Evolutionary conservation across 2,797 vertebrate species (phyloP), one percentile per base, ranked within the genome.

Genomic region (Nannoperca obscura): DNA sequence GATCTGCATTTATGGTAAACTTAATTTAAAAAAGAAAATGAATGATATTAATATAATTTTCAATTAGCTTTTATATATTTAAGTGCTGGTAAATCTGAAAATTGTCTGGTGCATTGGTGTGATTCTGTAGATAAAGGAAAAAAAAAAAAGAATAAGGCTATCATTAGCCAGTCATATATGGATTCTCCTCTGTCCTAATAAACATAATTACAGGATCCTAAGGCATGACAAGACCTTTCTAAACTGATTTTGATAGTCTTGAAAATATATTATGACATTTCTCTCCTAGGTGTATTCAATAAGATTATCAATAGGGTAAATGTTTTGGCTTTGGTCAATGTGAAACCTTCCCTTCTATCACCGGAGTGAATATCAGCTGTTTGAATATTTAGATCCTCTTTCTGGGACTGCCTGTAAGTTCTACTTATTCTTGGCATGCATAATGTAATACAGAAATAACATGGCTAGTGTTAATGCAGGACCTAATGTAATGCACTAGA

Each of bases 11-110:
- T 98, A 98, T 95, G 93, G 93, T 95, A 94, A 96, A 94, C 96
- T 98, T 98, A 97, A 98, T 97, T 98, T 98, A 97, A 98, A 93
- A 93, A 93, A 91, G 81, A 91, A 97, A 96, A 96, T 95, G 96
- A 97, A 97, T 97, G 96, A 97, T 97, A 97, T 97, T 97, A 97
- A 98, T 98, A 98, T 98, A 97, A 99, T 99, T 99, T 99, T 98
- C 96, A 97, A 97, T 98, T 97, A 97, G 97, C 97, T 98, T 99
- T 99, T 99, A 98, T 99, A 99, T 98, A 98, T 99, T 97, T 97
- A 96, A 97, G 96, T 98, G 97, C 97, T 98, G 96, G 97, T 97
- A 97, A 97, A 97, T 96, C 96, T 97, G 95, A 97, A 97, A 94
- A 92, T 85, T 84, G 93, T 95, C 89, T 97, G 93, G 96, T 96